phyloP scores from a whole-genome alignment of 2,888 invertebrate species.

The Lasius fuliginosus region DNA sequence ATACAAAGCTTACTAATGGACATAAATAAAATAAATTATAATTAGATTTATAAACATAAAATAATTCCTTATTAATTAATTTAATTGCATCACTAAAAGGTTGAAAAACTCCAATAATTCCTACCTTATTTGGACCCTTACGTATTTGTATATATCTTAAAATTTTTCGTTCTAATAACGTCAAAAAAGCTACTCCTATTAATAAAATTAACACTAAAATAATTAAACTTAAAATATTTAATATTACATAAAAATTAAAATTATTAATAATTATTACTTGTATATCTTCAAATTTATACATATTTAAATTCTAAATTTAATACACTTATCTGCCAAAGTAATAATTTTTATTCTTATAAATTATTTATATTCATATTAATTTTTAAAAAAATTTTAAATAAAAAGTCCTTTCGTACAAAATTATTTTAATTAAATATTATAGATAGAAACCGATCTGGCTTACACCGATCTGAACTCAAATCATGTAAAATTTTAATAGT shows the following conservation, averaged over 20 bases:
- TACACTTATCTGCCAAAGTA: conserved; percentile 91
- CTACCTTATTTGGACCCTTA: conserved; percentile 92
- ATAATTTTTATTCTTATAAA: conserved; percentile 68
- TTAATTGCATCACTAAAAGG: conserved; percentile 92
- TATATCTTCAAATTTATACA: conserved; percentile 88
- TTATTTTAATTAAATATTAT: conserved; percentile 87
- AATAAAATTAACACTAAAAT: conserved; percentile 78
- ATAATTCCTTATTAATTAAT: conserved; percentile 90
- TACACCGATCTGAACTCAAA: conserved; percentile 95
- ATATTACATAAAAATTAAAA: rapidly evolving
- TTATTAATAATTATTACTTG: conserved; percentile 87
- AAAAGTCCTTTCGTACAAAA: conserved; percentile 93
- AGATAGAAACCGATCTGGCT: conserved; percentile 96
- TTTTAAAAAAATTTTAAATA: conserved; percentile 87
- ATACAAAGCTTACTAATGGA: conserved; percentile 88
- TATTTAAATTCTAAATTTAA: conserved; percentile 92
- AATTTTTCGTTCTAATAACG: too few relatives aligned
- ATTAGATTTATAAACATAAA: conserved; percentile 88
- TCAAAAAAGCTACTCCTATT: too few relatives aligned
- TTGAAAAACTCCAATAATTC: conserved; percentile 89
- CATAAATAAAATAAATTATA: conserved; percentile 88
- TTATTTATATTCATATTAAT: conserved; percentile 87
- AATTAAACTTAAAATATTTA: too few relatives aligned
- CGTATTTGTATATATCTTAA: conserved; percentile 82
- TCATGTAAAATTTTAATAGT: conserved; percentile 92